Evolutionary conservation across 2,888 invertebrate species (phyloP), one percentile per base, ranked within the genome.

Genomic region (Volucella inanis): DNA sequence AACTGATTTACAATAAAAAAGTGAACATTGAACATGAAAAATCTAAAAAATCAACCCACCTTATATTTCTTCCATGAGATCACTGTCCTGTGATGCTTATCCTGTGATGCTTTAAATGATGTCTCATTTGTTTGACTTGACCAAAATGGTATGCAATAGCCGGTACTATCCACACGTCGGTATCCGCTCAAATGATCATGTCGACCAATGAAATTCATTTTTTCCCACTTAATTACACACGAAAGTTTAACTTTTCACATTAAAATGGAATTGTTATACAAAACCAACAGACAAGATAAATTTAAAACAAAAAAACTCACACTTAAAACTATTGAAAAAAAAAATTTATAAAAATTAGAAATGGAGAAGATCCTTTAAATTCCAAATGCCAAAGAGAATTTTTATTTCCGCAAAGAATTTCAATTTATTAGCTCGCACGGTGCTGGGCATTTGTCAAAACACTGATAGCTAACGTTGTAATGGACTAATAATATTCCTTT

Each of bases 141-240:
- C 90, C 90, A 90, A 45, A 87, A 31, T 3, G 89, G 87, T 61
- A 89, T 75, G 18, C 88, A 88, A 83, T 89, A 89, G 18, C 88
- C 88, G 52, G 87, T 75, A 15, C 88, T 88, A 87, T 90, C 88
- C 47, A 90, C 90, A 79, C 90, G 90, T 43, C 89, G 89, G 88
- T 91, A 90, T 70, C 90, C 90, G 88, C 88, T 89, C 76, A 90
- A 88, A 88, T 90, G 89, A 88, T 91, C 90, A 88, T 90, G 90
- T 65, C 89, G 88, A 38, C 90, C 90, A 86, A 91, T 89, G 82
- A 92, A 90, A 90, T 91, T 90, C 92, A 92, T 91, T 86, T 88
- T n/a, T 90, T 88, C 67, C 75, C 31, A 31, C 31, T 31, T 31
- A 31, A 31, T 31, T 31, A 59, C 74, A 65, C 74, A 59, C n/a